A percentile compares a stretch with the other conserved stretches of the same genome.
Conservation (phyloP, 1,140 invertebrate species). For the Sesamia nonagrioides region DNA sequence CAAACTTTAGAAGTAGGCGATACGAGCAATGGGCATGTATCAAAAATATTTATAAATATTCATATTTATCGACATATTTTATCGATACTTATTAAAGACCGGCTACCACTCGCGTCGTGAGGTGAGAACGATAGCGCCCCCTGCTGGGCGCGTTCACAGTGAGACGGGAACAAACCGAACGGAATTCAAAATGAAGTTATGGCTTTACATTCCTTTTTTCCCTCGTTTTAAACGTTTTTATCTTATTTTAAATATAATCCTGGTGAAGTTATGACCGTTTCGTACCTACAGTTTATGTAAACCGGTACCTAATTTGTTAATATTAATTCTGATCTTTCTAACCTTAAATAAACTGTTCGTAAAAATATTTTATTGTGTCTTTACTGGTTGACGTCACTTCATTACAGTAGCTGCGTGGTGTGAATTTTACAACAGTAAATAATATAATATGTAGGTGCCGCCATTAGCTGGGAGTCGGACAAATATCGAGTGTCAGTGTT, state of each 20-base stretch:
- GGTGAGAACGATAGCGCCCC: conserved; percentile 86
- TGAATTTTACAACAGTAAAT: conserved; percentile 76
- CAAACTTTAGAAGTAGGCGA: conserved; percentile 54
- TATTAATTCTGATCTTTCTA: conserved; percentile 47
- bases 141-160: conserved; percentile 80
- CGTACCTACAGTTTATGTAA: conserved; percentile 49
- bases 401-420: conserved; percentile 79
- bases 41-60: conserved; percentile 85
- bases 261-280: conserved; percentile 67
- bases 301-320: conserved; percentile 50
- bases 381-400: conserved; percentile 59
- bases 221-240: conserved; percentile 71
- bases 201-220: conserved; percentile 78
- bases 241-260: conserved; percentile 77
- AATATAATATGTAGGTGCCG: conserved; percentile 60
- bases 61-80: conserved; percentile 86
- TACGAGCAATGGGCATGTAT: conserved; percentile 78
- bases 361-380: conserved; percentile 46
- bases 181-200: conserved; percentile 86
- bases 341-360: conserved; percentile 45
- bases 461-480: conserved; percentile 82
- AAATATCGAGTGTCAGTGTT: conserved; percentile 84
- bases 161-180: conserved; percentile 81
- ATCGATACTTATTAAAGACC: conserved; percentile 86
- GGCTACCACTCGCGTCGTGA: conserved; percentile 86